These are phyloP conservation scores for Sebastes schlegelii DNA, from an alignment of 2,113 vertebrate genomes.

Conservation along the genomic window DNA sequence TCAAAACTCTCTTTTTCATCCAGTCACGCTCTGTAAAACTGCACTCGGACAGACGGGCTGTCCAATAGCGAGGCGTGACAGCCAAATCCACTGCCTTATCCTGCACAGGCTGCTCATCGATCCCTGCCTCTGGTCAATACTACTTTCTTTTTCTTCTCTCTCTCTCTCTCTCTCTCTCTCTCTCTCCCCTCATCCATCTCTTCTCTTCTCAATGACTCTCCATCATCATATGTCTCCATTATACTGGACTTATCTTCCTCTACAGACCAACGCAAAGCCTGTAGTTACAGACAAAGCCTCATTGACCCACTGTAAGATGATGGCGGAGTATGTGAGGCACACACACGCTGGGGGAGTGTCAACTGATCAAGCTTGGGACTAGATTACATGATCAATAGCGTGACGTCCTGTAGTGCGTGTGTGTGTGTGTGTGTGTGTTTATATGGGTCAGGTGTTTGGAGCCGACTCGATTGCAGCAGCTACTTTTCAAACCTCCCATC, in stretches of 20 bases:
- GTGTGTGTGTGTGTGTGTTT: background rate
- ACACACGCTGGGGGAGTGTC: background rate
- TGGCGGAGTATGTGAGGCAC: constrained; percentile 9
- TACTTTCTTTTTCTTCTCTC: constrained; percentile 34
- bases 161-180: background rate
- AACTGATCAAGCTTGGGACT: background rate
- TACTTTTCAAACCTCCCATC: constrained; percentile 13
- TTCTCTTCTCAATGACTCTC: constrained; percentile 35
- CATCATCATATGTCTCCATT: constrained; percentile 56
- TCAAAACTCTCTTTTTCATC: constrained; percentile 1
- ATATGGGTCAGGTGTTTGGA: constrained; percentile 20
- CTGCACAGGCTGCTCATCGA: constrained; percentile 44
- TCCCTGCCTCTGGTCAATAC: constrained; percentile 52
- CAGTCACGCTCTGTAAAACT: constrained; percentile 37
- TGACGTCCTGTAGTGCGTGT: background rate
- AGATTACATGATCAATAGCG: background rate
- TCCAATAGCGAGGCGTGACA: constrained; percentile 15
- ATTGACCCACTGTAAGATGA: constrained; percentile 23
- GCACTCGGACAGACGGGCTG: background rate
- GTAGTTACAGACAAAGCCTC: constrained; percentile 52
- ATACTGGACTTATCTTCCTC: constrained; percentile 26
- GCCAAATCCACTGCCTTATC: constrained; percentile 40
- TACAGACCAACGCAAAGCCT: constrained; percentile 25
- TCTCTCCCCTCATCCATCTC: constrained; percentile 15
- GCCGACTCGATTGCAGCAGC: background rate